Evolutionary conservation across 2,797 vertebrate genomes (phyloP), one percentile per base, ranked within the genome.

Genomic region (Malacoraja senta): DNA sequence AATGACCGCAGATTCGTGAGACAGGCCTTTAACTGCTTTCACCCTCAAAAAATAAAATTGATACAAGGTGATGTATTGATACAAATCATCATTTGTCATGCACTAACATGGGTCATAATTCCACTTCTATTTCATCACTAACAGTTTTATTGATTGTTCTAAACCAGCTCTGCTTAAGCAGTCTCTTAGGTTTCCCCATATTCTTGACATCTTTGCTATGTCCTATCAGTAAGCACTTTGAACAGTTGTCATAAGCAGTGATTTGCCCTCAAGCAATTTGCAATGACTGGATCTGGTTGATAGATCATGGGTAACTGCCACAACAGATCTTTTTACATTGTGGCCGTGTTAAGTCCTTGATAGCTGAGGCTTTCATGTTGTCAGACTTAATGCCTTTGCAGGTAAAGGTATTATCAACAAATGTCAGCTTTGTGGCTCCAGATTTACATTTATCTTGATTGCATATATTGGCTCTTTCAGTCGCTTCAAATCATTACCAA

Each of bases 351-450:
- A 13, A 35, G 9, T 44, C 13, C 90, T 32, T 53, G 71, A 72
- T 91, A 74, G 68, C 68, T 91, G 90, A 72, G 35, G 38, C 68
- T 74, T 91, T 91, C 24, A 74, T 44, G 71, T 44, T 91, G 71
- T 72, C 38, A 91, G 38, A 24, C 19, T 71, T 91, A 74, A 91
- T 53, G 38, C 35, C 24, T 91, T 68, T 68, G 10, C 32, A 68
- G n/a, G 84, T 65, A n/a, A 88, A 44, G 35, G 29, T 74, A 74
- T 74, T 26, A 91, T 74, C 90, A 91, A 91, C 90, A 74, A 91
- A 91, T 91, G 68, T 74, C 71, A 74, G 68, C 35, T 53, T 38
- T 44, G 35, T 74, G 71, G 53, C 21, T 26, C 65, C 35, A 91
- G 68, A 91, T 53, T 38, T 26, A 74, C 21, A 91, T 72, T 91